Base-by-base conservation (phyloP, 2,797 vertebrate species). In the Sebastes oblongus region DNA sequence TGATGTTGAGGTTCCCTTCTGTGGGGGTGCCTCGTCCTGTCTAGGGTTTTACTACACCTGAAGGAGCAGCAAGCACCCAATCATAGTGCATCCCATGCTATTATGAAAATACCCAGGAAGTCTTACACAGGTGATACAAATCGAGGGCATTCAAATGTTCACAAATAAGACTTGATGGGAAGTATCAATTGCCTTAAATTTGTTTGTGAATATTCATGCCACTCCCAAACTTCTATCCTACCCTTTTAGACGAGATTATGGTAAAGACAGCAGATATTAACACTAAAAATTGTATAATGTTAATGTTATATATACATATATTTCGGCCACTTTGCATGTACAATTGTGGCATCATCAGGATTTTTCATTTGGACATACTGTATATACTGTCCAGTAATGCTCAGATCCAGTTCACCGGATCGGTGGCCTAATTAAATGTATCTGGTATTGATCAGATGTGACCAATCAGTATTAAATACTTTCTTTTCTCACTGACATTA, bases 71-170 rank as follows among this genome's bases (percentile, higher is more conserved):
- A 54, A 32, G 2, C 36, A 62, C 2, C 79, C 83, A 88, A 74
- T 88, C 58, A 77, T 34, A 54, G 20, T 4, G 20, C 55, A 25
- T 30, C 50, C 6, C 0, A 6, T 18, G 24, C 20, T 64, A 1
- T 69, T 78, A 67, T 64, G 82, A 20, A 85, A 78, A 88, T 82
- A 25, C 46, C 6, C 1, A 27, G 12, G 10, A 58, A 22, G 3
- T 8, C 7, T 50, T 39, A 18, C 24, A 29, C 11, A 75, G n/a
- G 25, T 46, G 10, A 67, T 66, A 20, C 55, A 72, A 76, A 76
- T 25, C 8, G 5, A 69, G 61, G 8, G 1, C 18, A 88, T 82
- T 84, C 71, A 86, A 79, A 86, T 85, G 3, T 65, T 61, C 7
- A 30, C 62, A 88, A 86, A 80, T 75, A 3, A 56, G 34, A 11